These are phyloP conservation scores for Condylura cristata DNA, from an alignment of 2,113 vertebrate species.

Conservation along the genomic window DNA sequence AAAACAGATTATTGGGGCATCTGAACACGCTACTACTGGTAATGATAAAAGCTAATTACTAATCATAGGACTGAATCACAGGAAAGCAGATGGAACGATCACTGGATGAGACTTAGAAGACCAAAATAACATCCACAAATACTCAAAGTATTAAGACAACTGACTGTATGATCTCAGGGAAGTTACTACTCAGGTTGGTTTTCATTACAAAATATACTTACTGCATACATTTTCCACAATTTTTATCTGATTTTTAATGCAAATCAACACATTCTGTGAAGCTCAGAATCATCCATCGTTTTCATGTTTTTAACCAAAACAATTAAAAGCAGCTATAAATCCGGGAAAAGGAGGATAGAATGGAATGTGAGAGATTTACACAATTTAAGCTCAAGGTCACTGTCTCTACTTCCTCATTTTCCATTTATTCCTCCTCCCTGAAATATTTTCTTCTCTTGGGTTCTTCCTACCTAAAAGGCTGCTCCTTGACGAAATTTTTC, in stretches of 20 bases:
- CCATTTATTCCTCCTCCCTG: background rate
- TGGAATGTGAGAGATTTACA: background rate
- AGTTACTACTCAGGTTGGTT: background rate
- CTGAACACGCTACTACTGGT: background rate
- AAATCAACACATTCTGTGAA: background rate
- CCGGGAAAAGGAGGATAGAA: background rate
- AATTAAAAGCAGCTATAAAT: background rate
- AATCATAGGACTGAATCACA: background rate
- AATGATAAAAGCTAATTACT: background rate
- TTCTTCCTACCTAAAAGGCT: background rate
- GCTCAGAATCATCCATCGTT: background rate
- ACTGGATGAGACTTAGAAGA: background rate
- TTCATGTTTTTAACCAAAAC: background rate
- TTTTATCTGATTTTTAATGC: background rate
- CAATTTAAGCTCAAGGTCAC: background rate
- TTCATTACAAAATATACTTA: background rate
- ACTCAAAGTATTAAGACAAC: background rate
- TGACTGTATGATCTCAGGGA: background rate
- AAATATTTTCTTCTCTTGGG: conserved; percentile 29
- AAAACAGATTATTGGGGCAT: background rate
- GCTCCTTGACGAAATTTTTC: background rate
- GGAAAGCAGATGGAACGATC: background rate
- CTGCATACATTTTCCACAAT: background rate
- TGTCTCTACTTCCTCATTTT: background rate
- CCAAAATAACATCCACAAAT: background rate